Evolutionary conservation across 2,797 vertebrate genomes (phyloP), one percentile per base, ranked within the genome.

Genomic region (Acridotheres tristis): DNA sequence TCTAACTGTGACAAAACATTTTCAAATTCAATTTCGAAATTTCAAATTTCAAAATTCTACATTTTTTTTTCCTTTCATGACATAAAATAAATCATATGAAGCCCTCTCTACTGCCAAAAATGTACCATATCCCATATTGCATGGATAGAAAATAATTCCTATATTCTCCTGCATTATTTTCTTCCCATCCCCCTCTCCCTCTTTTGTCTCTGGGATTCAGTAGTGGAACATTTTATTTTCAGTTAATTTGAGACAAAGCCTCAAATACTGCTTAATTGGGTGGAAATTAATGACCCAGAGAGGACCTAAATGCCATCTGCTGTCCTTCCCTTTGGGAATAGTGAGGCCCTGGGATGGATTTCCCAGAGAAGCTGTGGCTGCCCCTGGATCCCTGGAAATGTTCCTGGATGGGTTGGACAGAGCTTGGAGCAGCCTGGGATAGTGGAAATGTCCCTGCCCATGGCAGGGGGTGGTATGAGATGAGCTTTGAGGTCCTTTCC

Each of bases 331-430:
- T n/a, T 29, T 45, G 72, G 71, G 40, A 68, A 29, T n/a, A 29
- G 29, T 9, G n/a, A 38, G 40, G 29, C 3, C 27, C 19, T 10
- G n/a, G 54, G n/a, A 25, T 53, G 47, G 72, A 61, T 11, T 61
- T 61, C 19, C 54, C 47, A 40, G 40, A n/a, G 54, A 0, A 76
- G 27, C 47, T n/a, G n/a, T 11, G 62, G n/a, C n/a, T 76, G 54
- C 19, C 63, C 23, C 54, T 45, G 62, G 38, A 38, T 76, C 72
- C 47, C 38, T 76, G 72, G n/a, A 0, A 68, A 1, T 53, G 15
- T 0, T 5, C n/a, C 6, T 67, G 53, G 32, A 27, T 22, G 16
- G 45, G 32, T 0, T 85, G 62, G 36, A 74, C 3, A 3, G 36
- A 6, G 26, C 53, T 74, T 42, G 61, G 22, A 75, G 45, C 62